Conservation (phyloP, 2,113 vertebrate genomes). For the Syrrhaptes paradoxus region DNA sequence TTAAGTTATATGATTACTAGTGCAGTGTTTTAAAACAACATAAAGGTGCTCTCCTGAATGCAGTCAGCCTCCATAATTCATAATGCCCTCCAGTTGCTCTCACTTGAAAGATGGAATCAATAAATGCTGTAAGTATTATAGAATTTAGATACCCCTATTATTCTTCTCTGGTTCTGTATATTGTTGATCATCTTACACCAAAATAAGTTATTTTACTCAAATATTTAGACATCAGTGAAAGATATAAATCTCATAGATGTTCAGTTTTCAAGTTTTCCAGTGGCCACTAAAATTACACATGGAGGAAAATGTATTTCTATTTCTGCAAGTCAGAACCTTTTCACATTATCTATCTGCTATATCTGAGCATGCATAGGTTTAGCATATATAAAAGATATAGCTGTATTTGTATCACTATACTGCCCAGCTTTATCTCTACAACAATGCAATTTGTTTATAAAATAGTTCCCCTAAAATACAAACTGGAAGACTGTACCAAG, state of each 20-base stretch:
- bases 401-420: not conserved
- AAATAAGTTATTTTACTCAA: not conserved
- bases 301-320: not conserved
- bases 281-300: not conserved
- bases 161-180: not conserved
- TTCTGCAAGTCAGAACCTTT: not conserved
- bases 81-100: not conserved
- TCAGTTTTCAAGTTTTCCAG: not conserved
- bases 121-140: not conserved
- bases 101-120: not conserved
- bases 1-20: not conserved
- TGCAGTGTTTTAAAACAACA: not conserved
- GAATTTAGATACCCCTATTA: not conserved
- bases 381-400: not conserved
- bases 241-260: not conserved
- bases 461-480: not conserved
- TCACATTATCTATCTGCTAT: not conserved
- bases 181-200: not conserved
- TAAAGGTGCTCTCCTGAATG: not conserved
- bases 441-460: not conserved
- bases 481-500: not conserved
- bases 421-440: not conserved
- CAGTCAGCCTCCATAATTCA: not conserved
- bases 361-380: not conserved
- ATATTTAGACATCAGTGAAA: not conserved